A percentile compares a stretch with the other conserved stretches of the same genome.
phyloP scores from a whole-genome alignment of 2,888 invertebrate species.

The Crioceris asparagi region DNA sequence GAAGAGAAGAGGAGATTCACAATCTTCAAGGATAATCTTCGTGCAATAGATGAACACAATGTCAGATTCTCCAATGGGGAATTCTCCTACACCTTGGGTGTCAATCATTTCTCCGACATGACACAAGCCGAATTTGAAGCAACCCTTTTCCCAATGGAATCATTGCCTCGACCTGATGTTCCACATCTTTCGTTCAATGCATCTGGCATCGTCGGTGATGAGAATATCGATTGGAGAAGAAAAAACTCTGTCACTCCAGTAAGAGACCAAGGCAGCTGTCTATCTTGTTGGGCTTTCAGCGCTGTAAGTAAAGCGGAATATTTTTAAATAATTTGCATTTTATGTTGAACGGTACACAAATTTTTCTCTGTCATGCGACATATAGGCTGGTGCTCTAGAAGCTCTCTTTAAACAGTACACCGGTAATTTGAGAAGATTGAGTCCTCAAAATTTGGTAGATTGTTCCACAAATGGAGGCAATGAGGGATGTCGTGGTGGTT shows the following conservation, averaged over 20 bases:
- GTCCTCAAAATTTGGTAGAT: constrained; percentile 72
- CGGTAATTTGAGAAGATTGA: constrained; percentile 68
- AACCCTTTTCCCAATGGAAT: too few relatives aligned
- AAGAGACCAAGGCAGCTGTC: constrained; percentile 6
- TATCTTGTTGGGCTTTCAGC: constrained; percentile 5
- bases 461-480: constrained; percentile 61
- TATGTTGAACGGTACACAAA: too few relatives aligned
- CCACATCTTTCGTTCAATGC: too few relatives aligned
- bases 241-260: constrained; percentile 4
- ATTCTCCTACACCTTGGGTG: constrained; percentile 3
- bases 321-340: too few relatives aligned
- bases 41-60: constrained; percentile 6
- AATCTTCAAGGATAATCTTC: constrained; percentile 7
- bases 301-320: neutral
- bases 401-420: constrained; percentile 75
- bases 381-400: constrained; percentile 84
- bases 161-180: too few relatives aligned
- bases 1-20: constrained; percentile 5
- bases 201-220: too few relatives aligned
- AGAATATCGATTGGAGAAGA: constrained; percentile 6
- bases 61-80: constrained; percentile 3
- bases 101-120: constrained; percentile 4
- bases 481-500: constrained; percentile 74
- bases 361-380: too few relatives aligned
- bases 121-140: constrained; percentile 5